A percentile compares a stretch with the other conserved stretches of the same genome.
phyloP scores from a whole-genome alignment of 2,888 invertebrate species.

The Patella ulyssiponensis region DNA sequence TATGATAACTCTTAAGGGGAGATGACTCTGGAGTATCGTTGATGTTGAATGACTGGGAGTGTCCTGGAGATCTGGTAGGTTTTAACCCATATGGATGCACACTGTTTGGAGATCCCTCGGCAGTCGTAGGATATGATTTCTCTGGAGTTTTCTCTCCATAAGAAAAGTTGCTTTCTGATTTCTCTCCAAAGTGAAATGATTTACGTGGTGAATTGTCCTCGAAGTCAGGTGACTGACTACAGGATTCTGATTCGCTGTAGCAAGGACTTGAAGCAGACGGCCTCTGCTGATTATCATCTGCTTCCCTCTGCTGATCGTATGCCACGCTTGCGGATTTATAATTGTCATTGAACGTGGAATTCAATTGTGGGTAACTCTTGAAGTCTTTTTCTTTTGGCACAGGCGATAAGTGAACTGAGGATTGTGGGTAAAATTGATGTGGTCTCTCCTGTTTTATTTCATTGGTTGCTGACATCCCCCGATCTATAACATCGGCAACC shows the following conservation, averaged over 20 bases:
- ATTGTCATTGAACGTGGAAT: neutral
- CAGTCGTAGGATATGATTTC: neutral
- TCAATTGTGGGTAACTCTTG: neutral
- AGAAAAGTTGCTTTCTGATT: constrained; percentile 2
- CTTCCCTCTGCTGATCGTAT: neutral
- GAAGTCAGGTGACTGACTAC: neutral
- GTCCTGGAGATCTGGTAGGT: neutral
- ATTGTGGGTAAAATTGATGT: constrained; percentile 11
- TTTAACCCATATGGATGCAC: neutral
- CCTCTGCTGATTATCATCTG: constrained; percentile 9
- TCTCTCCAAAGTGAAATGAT: neutral
- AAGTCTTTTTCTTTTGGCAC: neutral
- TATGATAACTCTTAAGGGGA: neutral
- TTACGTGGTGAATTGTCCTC: neutral
- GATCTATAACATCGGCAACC: constrained; percentile 52
- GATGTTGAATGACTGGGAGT: neutral
- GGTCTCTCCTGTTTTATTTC: neutral
- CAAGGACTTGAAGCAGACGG: neutral
- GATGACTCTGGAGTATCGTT: constrained; percentile 8
- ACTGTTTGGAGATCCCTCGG: neutral
- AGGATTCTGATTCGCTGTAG: neutral
- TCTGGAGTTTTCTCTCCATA: neutral
- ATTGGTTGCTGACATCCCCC: constrained; percentile 35
- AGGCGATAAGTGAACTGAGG: constrained; percentile 15
- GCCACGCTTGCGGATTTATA: neutral